Conservation (phyloP, 2,888 invertebrate genomes). For the Coleophora flavipennella region DNA sequence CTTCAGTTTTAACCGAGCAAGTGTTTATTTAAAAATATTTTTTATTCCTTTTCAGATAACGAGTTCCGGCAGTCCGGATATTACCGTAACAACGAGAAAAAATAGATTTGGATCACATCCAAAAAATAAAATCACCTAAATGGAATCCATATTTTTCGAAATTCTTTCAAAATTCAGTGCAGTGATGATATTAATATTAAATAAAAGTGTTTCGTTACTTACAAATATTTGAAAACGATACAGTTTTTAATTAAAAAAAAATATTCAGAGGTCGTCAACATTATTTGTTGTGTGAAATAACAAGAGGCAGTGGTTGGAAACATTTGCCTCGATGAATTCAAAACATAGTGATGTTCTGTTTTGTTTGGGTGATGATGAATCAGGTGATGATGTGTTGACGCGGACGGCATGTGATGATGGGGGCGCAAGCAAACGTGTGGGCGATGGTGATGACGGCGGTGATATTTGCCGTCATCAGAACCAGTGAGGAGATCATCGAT, state of each 20-base stretch:
- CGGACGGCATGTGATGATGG: conserved; percentile 35
- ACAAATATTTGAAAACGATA: no score
- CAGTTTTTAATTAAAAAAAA: no score
- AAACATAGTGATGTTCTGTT: conserved; percentile 17
- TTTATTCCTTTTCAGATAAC: conserved; percentile 43
- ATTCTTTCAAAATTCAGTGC: conserved; percentile 1
- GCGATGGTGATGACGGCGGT: conserved; percentile 34
- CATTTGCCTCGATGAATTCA: conserved; percentile 33
- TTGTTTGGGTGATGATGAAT: conserved; percentile 20
- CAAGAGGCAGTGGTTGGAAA: conserved; percentile 9
- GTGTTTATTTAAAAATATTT: conserved; percentile 12
- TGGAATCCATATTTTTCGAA: conserved; percentile 20
- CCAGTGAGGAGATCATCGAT: conserved; percentile 53
- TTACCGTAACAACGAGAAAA: conserved; percentile 18
- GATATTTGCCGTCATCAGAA: conserved; percentile 36
- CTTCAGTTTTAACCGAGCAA: conserved; percentile 7
- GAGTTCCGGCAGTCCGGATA: conserved; percentile 29
- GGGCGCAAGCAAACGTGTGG: conserved; percentile 35
- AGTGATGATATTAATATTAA: background rate
- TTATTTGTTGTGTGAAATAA: conserved; percentile 2
- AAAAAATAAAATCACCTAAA: conserved; percentile 27
- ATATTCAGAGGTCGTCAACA: no score
- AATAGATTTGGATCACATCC: conserved; percentile 36
- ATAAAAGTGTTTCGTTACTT: no score
- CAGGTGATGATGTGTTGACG: conserved; percentile 28